Evolutionary conservation across 64 coral and sea anemone genomes (phyloP).

Genomic region (Pocillopora damicornis): DNA sequence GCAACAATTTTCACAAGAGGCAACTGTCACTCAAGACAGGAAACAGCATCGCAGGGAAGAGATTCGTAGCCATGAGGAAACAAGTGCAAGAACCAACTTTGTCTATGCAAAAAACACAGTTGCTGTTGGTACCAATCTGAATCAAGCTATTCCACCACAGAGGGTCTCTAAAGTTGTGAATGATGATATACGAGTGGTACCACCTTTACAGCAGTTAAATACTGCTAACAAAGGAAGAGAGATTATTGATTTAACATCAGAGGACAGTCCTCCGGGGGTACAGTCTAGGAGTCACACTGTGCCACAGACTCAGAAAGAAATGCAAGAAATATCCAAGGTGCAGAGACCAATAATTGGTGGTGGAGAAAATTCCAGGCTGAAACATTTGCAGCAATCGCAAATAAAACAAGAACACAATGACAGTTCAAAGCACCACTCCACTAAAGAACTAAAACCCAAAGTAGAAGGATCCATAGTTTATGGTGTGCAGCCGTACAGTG

Average conservation of each 20-base stretch:
- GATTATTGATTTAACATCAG: slow-evolving; percentile 34
- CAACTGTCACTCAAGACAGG: neutral
- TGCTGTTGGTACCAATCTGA: neutral
- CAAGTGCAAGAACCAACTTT: slow-evolving; percentile 14
- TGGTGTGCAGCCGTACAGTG: neutral
- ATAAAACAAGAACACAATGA: slow-evolving; percentile 2
- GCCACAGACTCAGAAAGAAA: neutral
- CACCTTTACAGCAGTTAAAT: neutral
- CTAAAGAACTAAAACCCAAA: neutral
- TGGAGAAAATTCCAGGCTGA: neutral
- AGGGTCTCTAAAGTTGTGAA: neutral
- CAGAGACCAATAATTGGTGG: neutral
- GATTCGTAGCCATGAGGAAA: neutral
- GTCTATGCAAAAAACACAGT: slow-evolving; percentile 16
- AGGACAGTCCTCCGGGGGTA: slow-evolving; percentile 10
- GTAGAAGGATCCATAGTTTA: neutral
- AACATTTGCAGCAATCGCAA: neutral
- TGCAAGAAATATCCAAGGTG: neutral
- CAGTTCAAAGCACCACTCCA: neutral
- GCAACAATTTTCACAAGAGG: neutral
- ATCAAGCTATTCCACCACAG: neutral
- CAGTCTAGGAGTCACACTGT: neutral
- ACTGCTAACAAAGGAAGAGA: neutral
- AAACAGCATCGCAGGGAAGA: neutral
- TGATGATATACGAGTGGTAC: neutral